phyloP scores from a whole-genome alignment of 2,888 invertebrate genomes.

The Agonopterix arenella region DNA sequence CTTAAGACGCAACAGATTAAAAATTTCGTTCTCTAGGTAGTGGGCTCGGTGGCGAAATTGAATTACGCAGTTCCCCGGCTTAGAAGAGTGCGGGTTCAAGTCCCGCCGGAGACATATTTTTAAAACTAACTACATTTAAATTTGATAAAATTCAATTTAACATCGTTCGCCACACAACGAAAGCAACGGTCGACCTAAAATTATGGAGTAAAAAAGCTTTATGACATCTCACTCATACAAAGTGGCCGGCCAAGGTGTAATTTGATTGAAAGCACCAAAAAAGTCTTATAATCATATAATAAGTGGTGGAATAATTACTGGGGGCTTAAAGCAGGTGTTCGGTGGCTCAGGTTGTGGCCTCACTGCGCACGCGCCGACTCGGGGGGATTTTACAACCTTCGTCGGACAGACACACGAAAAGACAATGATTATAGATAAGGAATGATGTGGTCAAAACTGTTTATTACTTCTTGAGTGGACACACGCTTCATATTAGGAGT shows the following conservation, averaged over 20 bases:
- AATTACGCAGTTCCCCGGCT: too few relatives aligned
- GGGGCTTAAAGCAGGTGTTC: slow-evolving; percentile 65
- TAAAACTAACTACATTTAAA: slow-evolving; percentile 9
- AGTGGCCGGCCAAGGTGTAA: slow-evolving; percentile 72
- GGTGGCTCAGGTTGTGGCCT: neutral
- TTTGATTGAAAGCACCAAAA: slow-evolving; percentile 77
- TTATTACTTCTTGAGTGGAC: slow-evolving; percentile 1
- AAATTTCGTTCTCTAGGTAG: too few relatives aligned
- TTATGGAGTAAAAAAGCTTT: slow-evolving; percentile 52
- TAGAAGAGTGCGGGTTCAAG: too few relatives aligned
- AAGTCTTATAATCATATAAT: slow-evolving; percentile 75
- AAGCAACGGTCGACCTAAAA: slow-evolving; percentile 33
- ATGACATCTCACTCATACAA: slow-evolving; percentile 73
- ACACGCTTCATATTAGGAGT: neutral
- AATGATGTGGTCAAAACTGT: slow-evolving; percentile 7
- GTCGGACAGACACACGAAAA: slow-evolving; percentile 29
- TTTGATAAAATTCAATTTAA: slow-evolving; percentile 52
- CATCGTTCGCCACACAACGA: slow-evolving; percentile 49
- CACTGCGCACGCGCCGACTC: slow-evolving; percentile 34
- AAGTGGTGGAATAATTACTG: slow-evolving; percentile 73
- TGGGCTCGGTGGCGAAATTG: too few relatives aligned
- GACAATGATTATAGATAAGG: slow-evolving; percentile 39
- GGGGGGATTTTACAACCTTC: slow-evolving; percentile 23
- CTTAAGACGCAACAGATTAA: too few relatives aligned
- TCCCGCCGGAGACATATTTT: too few relatives aligned